Evolutionary conservation across 2,888 invertebrate genomes (phyloP).

Genomic region (Formica aserva): DNA sequence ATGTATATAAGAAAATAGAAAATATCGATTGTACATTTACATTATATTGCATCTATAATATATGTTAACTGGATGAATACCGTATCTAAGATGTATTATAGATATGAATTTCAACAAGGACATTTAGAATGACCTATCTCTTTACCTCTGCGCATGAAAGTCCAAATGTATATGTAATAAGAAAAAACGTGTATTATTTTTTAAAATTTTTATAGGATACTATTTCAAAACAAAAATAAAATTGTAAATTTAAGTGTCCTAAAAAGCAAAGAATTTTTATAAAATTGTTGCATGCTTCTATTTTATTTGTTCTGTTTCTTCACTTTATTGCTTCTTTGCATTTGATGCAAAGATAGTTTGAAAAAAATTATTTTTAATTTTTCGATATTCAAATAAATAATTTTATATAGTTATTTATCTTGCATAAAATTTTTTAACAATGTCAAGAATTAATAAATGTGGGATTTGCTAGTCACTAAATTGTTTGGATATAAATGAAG

Average conservation of each 20-base stretch:
- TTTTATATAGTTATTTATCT: background rate
- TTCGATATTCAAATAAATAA: background rate
- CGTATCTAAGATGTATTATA: constrained; percentile 35
- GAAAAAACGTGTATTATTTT: constrained; percentile 39
- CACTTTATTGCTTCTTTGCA: background rate
- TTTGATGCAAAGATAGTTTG: background rate
- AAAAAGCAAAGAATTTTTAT: constrained; percentile 16
- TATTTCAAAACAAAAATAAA: constrained; percentile 36
- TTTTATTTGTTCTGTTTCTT: constrained; percentile 23
- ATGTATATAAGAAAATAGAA: constrained; percentile 18
- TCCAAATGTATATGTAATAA: constrained; percentile 13
- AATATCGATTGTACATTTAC: constrained; percentile 31
- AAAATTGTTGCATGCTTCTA: constrained; percentile 20
- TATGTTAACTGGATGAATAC: constrained; percentile 13
- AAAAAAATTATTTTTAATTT: background rate
- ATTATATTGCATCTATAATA: constrained; percentile 14
- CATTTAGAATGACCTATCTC: constrained; percentile 19
- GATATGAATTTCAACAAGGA: constrained; percentile 27
- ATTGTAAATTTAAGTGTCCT: constrained; percentile 31
- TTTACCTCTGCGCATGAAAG: constrained; percentile 49
- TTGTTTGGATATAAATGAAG: constrained; percentile 35
- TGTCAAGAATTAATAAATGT: constrained; percentile 16
- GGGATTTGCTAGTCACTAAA: background rate
- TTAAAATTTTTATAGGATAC: constrained; percentile 44
- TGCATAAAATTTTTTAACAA: constrained; percentile 2